phyloP scores from a whole-genome alignment of 2,888 invertebrate genomes.

The Archaeoteleia sp. region DNA sequence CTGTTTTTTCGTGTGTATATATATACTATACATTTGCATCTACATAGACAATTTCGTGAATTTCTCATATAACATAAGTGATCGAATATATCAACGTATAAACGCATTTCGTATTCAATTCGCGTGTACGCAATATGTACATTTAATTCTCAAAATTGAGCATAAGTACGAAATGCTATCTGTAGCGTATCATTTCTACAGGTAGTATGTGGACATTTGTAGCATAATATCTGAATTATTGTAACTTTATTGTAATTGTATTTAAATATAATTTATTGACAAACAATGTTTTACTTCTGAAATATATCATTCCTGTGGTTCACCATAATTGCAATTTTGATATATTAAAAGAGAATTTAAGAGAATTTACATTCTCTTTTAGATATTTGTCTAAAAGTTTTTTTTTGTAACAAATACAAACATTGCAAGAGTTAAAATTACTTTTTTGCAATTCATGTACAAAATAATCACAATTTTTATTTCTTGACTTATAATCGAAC shows the following conservation, averaged over 20 bases:
- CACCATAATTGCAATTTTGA: not conserved
- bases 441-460: not conserved
- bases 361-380: slow-evolving; percentile 2
- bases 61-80: slow-evolving; percentile 8
- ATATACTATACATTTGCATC: slow-evolving; percentile 20
- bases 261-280: slow-evolving; percentile 56
- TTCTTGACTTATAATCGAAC: no score
- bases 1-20: slow-evolving; percentile 30
- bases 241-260: slow-evolving; percentile 53
- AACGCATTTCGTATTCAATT: slow-evolving; percentile 14
- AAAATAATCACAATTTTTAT: no score
- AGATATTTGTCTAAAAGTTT: no score
- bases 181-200: slow-evolving; percentile 47
- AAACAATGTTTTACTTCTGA: slow-evolving; percentile 45
- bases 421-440: no score
- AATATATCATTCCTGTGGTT: slow-evolving; percentile 43
- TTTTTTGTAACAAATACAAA: no score
- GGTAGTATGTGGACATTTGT: slow-evolving; percentile 37
- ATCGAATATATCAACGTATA: slow-evolving; percentile 15
- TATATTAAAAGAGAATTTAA: no score
- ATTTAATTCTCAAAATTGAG: slow-evolving; percentile 10
- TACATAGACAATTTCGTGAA: slow-evolving; percentile 12
- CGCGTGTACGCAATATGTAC: not conserved
- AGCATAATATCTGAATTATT: slow-evolving; percentile 52
- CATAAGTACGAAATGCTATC: slow-evolving; percentile 36